Evolutionary conservation across 2,888 invertebrate genomes (phyloP), one percentile per base, ranked within the genome.

Genomic region (Lasioglossum morio): DNA sequence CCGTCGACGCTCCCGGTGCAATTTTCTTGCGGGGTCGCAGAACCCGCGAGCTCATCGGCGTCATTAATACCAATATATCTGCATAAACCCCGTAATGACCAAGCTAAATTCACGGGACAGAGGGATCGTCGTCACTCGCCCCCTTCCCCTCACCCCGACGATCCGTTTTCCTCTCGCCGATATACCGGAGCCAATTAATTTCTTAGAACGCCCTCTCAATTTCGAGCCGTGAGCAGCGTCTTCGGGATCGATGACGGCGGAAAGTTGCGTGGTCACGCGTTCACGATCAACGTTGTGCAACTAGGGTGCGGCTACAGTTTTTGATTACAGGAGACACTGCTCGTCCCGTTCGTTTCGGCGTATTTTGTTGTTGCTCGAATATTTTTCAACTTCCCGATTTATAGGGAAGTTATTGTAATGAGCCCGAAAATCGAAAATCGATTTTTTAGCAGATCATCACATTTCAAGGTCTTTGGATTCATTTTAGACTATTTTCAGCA

Each of bases 31-130:
- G 63, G n/a, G 53, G 23, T 37, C 69, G 63, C 8, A 69, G 60
- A 76, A 74, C 76, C 75, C 57, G 75, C 81, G 53, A 69, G 66
- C 73, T 82, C 84, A 53, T 76, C 78, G 63, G 10, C 78, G 43
- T 91, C 85, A 80, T 90, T 91, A 91, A 84, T 88, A 82, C 83
- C 89, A 66, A 87, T 89, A 86, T 82, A 85, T 84, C 75, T 63
- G 79, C 82, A 73, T 79, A 81, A 75, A 81, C 75, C 82, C 46
- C 53, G 8, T 78, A 84, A 87, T 82, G 87, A 82, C 85, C 74
- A 10, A 74, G 85, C 81, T 66, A 81, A 87, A 90, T 81, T 80
- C 72, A 37, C 76, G 30, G 63, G 79, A 84, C 73, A 81, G 85
- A 82, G 72, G 78, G 23, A 27, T 19, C 80, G 75, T 82, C 69